phyloP scores from a whole-genome alignment of 2,113 vertebrate species.

The Corynorhinus townsendii region DNA sequence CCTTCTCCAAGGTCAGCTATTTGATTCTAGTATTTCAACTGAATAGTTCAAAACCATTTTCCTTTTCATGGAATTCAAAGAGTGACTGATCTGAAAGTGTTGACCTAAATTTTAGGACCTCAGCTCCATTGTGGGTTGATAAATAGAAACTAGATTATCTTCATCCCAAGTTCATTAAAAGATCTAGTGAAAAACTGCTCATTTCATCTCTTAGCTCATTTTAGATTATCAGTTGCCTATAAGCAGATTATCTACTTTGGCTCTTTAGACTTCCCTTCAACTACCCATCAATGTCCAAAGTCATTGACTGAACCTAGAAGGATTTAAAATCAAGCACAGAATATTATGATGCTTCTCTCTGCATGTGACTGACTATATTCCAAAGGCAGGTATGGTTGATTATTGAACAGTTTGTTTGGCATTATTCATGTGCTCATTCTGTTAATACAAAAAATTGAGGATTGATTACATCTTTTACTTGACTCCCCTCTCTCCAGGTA shows the following conservation, averaged over 20 bases:
- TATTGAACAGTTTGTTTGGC: not conserved
- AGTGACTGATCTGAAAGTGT: not conserved
- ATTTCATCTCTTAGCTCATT: not conserved
- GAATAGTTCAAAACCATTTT: conserved; percentile 8
- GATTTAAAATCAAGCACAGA: not conserved
- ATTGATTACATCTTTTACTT: not conserved
- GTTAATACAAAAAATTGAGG: not conserved
- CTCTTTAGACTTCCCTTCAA: not conserved
- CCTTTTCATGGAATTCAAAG: not conserved
- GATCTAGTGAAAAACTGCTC: not conserved
- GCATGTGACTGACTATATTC: not conserved
- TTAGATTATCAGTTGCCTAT: not conserved
- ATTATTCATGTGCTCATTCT: not conserved
- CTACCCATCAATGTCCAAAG: not conserved
- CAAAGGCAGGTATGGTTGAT: not conserved
- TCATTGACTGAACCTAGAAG: not conserved
- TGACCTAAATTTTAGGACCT: not conserved
- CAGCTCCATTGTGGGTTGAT: not conserved
- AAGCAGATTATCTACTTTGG: not conserved
- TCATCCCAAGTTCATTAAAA: not conserved
- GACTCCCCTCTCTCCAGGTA: not conserved
- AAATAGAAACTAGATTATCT: not conserved
- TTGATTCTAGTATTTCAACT: conserved; percentile 9
- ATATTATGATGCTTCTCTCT: not conserved
- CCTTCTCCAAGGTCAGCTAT: not conserved